Evolutionary conservation across 2,113 vertebrate genomes (phyloP), one percentile per base, ranked within the genome.

Genomic region (Centropristis striata): DNA sequence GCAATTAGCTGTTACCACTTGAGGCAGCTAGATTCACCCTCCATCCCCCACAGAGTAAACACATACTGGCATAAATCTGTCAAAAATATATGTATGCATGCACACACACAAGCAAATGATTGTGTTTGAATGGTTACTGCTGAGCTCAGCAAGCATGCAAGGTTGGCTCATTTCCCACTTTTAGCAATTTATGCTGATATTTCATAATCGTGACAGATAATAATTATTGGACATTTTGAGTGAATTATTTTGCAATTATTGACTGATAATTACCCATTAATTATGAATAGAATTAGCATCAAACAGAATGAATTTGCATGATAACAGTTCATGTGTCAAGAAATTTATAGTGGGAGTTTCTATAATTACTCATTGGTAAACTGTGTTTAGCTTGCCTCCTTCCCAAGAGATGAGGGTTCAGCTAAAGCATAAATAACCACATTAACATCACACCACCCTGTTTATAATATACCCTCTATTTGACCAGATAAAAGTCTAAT

Each of bases 1-100:
- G 41, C 60, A 65, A 81, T 81, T 76, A 75, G 57, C 51, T 41
- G 8, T 50, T 23, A 67, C 36, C 51, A 36, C 65, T 69, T 6
- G 27, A 78, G 51, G 51, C 46, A 25, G 42, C n/a, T 15, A 42
- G 4, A 32, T 6, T 25, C 8, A 61, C 36, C 41, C 53, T 23
- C n/a, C 4, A 12, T 39, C 49, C 16, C 32, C 39, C 42, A 60
- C 58, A 42, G 12, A 46, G 7, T n/a, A 25, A 51, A 32, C 16
- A n/a, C 11, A 15, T 57, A 28, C 7, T 20, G 23, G 3, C 27
- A 60, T 4, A 0, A 20, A 58, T 23, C 13, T 49, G 23, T 55
- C 15, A 61, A 13, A 42, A 69, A 13, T 64, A 10, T 36, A 27
- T 46, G 10, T 18, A 18, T 63, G 58, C 58, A 53, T 13, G 1